Conservation (phyloP, 2,113 vertebrate genomes). For the Ovibos moschatus region DNA sequence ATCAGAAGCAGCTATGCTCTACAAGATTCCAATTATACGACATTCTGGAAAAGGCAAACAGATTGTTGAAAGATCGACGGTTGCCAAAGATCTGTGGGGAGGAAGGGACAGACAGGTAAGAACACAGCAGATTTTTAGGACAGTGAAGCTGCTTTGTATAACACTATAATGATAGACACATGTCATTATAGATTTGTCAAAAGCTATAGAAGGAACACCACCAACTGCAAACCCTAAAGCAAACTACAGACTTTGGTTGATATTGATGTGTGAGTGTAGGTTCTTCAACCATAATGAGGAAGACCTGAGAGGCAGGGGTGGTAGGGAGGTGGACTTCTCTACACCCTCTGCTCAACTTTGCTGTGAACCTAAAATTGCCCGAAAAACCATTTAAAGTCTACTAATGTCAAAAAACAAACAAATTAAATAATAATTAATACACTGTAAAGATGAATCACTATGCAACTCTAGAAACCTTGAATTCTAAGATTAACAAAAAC, state of each 20-base stretch:
- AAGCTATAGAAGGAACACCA: not conserved
- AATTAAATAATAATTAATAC: not conserved
- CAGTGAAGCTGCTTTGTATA: not conserved
- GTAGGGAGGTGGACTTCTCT: not conserved
- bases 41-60: not conserved
- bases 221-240: not conserved
- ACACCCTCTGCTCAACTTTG: not conserved
- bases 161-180: not conserved
- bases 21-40: not conserved
- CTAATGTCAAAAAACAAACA: not conserved
- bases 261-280: not conserved
- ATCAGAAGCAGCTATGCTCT: not conserved
- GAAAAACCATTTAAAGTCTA: not conserved
- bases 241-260: not conserved
- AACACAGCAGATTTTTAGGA: not conserved
- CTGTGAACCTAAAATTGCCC: not conserved
- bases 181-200: not conserved
- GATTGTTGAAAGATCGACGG: not conserved
- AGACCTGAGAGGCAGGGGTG: not conserved
- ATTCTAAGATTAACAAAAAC: conserved; percentile 7
- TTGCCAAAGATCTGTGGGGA: not conserved
- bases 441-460: not conserved
- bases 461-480: conserved; percentile 9
- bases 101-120: not conserved
- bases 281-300: not conserved